These are phyloP conservation scores for Lethenteron reissneri DNA, from an alignment of 2,113 vertebrate genomes.

Conservation along the genomic window DNA sequence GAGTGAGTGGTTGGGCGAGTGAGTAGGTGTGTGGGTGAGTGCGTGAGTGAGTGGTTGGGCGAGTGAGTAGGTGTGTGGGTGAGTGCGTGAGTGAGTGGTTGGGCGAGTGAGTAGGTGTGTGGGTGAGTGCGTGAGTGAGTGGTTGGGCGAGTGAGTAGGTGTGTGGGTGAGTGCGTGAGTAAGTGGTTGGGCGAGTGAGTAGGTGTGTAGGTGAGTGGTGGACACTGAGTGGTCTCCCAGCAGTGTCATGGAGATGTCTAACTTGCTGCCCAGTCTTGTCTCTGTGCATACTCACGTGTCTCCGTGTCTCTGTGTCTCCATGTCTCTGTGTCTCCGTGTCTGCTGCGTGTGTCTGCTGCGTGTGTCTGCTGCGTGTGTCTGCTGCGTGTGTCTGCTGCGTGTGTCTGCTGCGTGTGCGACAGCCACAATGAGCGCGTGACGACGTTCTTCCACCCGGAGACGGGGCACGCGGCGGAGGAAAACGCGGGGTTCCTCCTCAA, in stretches of 20 bases:
- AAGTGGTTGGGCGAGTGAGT: no score
- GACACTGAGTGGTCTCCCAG: no score
- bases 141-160: no score
- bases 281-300: neutral
- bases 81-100: no score
- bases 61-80: no score
- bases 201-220: no score
- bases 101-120: no score
- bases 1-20: no score
- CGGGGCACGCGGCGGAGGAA: neutral
- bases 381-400: neutral
- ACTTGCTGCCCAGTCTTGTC: neutral
- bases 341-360: neutral
- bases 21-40: no score
- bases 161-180: no score
- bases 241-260: neutral
- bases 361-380: neutral
- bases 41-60: no score
- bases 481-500: neutral
- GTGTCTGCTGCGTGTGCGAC: neutral
- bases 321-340: neutral
- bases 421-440: conserved; percentile 5
- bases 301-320: neutral
- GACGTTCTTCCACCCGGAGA: neutral
- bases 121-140: no score